phyloP scores from a whole-genome alignment of 1,140 invertebrate species.

The Cherax destructor region DNA sequence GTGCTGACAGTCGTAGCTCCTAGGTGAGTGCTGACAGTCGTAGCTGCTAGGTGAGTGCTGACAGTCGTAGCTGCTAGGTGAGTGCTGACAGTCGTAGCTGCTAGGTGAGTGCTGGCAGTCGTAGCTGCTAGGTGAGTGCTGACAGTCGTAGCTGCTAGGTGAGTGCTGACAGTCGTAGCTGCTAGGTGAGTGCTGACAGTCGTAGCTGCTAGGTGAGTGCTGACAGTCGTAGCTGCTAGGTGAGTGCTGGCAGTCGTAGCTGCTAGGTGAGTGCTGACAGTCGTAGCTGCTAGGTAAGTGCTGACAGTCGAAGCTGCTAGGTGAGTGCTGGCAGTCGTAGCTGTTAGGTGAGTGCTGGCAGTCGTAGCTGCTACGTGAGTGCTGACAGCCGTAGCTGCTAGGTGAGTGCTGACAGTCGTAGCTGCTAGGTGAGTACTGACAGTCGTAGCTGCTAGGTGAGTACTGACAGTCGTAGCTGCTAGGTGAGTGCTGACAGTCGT shows the following conservation, averaged over 20 bases:
- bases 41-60: conserved; percentile 9
- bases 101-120: too few relatives aligned
- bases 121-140: conserved; percentile 20
- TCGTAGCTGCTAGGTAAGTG: conserved; percentile 12
- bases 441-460: too few relatives aligned
- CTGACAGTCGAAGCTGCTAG: too few relatives aligned
- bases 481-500: neutral
- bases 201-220: conserved; percentile 22
- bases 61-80: conserved; percentile 1
- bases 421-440: conserved; percentile 9
- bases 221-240: too few relatives aligned
- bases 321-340: too few relatives aligned
- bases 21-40: conserved; percentile 2
- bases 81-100: neutral
- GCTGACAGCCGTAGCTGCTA: too few relatives aligned
- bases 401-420: neutral
- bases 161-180: neutral
- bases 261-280: conserved; percentile 7
- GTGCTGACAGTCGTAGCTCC: neutral
- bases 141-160: conserved; percentile 1
- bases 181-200: too few relatives aligned
- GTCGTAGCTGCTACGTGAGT: too few relatives aligned
- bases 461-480: too few relatives aligned
- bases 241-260: too few relatives aligned
- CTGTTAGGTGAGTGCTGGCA: neutral